Evolutionary conservation across 2,797 vertebrate genomes (phyloP), one percentile per base, ranked within the genome.

Genomic region (Ptychobarbus kaznakovi): DNA sequence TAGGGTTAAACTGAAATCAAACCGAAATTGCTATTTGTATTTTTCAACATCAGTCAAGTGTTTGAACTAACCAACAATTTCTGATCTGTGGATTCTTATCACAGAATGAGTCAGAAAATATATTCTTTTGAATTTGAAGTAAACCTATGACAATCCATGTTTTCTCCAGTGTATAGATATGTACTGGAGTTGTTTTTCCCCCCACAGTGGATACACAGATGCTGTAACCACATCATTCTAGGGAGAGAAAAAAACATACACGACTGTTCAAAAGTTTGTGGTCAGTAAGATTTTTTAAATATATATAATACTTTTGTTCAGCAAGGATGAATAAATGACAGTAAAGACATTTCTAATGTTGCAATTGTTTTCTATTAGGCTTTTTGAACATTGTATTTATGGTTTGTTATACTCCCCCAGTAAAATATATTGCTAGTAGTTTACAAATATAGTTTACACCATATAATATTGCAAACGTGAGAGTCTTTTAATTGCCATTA

Each of bases 401-500:
- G 56, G 56, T n/a, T 56, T 56, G 20, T 56, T 56, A 56, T 3
- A n/a, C 56, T 58, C 56, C 56, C 8, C 22, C 22, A 58, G 9
- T 58, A n/a, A 58, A 58, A 58, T 58, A 58, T 10, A 58, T 58
- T n/a, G 9, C 56, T 58, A 58, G 4, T 22, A n/a, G 56, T 58
- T 58, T 58, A n/a, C 9, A 22, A 22, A 22, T 28, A 6, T 51
- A 12, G 16, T 12, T 35, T 35, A 75, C 1, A 6, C 10, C 66
- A 13, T 49, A 22, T 32, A 32, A 20, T n/a, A 66, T n/a, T 68
- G 78, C 1, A n/a, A 80, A 80, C 15, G 5, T 46, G 38, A 42
- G n/a, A 28, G 28, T 18, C 12, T 85, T 72, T 81, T 32, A 63
- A 58, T 65, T 84, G 72, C n/a, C 12, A 51, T 77, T 42, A 20